Evolutionary conservation across 2,797 vertebrate genomes (phyloP).

Genomic region (Propithecus perrieri): DNA sequence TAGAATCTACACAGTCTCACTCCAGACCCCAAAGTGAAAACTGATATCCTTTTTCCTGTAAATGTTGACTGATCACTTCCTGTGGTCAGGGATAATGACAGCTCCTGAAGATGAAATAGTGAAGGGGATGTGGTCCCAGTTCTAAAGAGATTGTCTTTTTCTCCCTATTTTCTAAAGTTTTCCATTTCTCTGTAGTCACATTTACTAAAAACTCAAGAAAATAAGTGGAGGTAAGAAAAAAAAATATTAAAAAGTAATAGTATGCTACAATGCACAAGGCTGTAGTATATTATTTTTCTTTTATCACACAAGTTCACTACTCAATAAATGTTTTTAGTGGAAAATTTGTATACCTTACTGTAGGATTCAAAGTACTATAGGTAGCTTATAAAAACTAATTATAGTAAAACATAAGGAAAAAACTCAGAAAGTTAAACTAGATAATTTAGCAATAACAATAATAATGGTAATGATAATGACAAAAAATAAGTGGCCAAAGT

Average conservation of each 20-base stretch:
- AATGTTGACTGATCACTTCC: neutral
- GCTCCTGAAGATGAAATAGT: neutral
- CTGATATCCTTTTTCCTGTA: neutral
- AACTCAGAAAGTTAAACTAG: neutral
- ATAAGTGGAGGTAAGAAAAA: neutral
- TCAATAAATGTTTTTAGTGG: neutral
- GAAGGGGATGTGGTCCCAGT: neutral
- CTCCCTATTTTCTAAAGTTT: neutral
- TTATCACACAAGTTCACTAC: neutral
- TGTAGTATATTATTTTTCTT: neutral
- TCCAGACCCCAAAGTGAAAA: neutral
- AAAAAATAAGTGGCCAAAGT: neutral
- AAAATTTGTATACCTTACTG: neutral
- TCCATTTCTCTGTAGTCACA: neutral
- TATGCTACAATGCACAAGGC: neutral
- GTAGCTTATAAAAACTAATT: neutral
- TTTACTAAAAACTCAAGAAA: neutral
- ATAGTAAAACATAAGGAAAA: neutral
- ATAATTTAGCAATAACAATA: neutral
- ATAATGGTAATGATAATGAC: neutral
- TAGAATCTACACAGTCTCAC: neutral
- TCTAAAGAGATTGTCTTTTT: neutral
- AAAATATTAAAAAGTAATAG: neutral
- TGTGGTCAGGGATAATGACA: neutral
- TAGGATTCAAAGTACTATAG: neutral